Evolutionary conservation across 2,797 vertebrate species (phyloP).

Genomic region (Acanthurus tractus): DNA sequence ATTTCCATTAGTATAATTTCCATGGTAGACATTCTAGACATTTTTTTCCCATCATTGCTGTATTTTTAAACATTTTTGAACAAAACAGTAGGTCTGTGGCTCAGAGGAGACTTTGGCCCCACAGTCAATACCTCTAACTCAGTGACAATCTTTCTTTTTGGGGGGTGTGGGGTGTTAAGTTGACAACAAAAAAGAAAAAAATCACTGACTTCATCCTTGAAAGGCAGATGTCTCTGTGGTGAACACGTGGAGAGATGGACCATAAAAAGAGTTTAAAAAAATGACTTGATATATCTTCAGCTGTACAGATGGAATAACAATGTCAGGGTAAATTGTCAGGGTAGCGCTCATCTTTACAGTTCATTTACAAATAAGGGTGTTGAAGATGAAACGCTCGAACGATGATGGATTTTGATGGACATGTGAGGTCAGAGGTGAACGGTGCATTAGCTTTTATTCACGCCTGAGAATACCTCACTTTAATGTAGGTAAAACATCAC

Average conservation of each 20-base stretch:
- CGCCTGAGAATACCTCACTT: constrained; percentile 40
- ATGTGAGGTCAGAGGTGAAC: constrained; percentile 50
- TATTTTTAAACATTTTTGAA: no score
- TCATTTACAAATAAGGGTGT: constrained; percentile 26
- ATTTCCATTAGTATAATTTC: no score
- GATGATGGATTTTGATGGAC: constrained; percentile 43
- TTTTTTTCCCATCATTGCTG: no score
- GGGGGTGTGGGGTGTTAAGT: no score
- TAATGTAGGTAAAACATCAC: constrained; percentile 13
- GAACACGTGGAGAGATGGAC: constrained; percentile 28
- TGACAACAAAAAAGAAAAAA: constrained; percentile 1
- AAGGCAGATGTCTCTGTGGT: constrained; percentile 24
- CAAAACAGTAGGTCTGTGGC: no score
- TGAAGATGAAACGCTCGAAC: constrained; percentile 41
- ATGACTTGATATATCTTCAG: background rate
- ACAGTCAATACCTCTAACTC: no score
- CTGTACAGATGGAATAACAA: constrained; percentile 40
- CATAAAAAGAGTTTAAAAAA: constrained; percentile 16
- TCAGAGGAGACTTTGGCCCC: no score
- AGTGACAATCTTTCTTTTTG: no score
- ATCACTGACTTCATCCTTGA: background rate
- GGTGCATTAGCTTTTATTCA: constrained; percentile 47
- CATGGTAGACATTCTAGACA: no score
- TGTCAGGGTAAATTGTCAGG: constrained; percentile 34
- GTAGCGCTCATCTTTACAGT: constrained; percentile 24